A percentile compares a stretch with the other conserved stretches of the same genome.
Evolutionary conservation across 2,888 invertebrate genomes (phyloP).

Genomic region (Boloria euphrosyne): DNA sequence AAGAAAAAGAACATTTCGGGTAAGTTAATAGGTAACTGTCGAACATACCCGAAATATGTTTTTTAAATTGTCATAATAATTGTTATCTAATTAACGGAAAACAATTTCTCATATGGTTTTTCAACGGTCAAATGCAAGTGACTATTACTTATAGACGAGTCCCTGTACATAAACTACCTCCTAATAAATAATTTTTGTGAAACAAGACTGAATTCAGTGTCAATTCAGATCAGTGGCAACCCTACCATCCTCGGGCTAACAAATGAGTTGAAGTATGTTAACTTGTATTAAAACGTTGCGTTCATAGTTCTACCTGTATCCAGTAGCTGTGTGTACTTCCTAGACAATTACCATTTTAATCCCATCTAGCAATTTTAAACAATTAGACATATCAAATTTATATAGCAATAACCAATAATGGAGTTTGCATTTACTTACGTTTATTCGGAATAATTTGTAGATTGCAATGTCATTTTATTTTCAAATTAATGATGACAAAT

Average conservation of each 20-base stretch:
- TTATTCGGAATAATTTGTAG: slow-evolving; percentile 2
- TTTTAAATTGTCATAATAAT: no score
- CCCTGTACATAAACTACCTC: slow-evolving; percentile 75
- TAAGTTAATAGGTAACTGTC: no score
- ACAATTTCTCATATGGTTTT: background rate
- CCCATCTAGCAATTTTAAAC: slow-evolving; percentile 19
- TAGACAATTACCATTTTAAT: slow-evolving; percentile 17
- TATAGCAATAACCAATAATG: slow-evolving; percentile 13
- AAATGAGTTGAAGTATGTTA: slow-evolving; percentile 5
- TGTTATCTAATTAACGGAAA: background rate
- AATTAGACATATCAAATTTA: slow-evolving; percentile 42
- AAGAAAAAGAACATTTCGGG: no score
- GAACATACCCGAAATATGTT: no score
- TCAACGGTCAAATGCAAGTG: slow-evolving; percentile 20
- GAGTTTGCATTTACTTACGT: slow-evolving; percentile 4
- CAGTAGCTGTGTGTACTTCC: slow-evolving; percentile 16
- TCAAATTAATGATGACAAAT: slow-evolving; percentile 2
- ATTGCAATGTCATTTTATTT: slow-evolving; percentile 10
- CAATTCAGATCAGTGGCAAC: slow-evolving; percentile 72
- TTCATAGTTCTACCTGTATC: slow-evolving; percentile 10
- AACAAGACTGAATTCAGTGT: slow-evolving; percentile 81
- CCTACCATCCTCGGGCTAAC: slow-evolving; percentile 28
- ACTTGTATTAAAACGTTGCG: slow-evolving; percentile 15
- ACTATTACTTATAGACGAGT: slow-evolving; percentile 40
- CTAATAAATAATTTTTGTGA: slow-evolving; percentile 60